These are phyloP conservation scores for Microtus richardsoni DNA, from an alignment of 2,113 vertebrate species.

Conservation along the genomic window DNA sequence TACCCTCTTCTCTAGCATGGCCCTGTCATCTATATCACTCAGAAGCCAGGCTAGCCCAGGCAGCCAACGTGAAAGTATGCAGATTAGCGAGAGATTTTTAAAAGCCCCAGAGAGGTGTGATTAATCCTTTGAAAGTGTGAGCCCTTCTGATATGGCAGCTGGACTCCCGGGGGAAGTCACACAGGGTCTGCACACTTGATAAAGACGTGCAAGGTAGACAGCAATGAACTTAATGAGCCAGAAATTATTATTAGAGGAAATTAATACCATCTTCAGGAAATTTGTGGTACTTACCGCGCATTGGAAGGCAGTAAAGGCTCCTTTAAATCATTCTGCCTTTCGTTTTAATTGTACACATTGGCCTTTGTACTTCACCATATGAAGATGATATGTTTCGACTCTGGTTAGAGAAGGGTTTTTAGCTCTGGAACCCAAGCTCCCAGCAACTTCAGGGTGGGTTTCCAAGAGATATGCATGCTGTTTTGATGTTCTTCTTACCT, in stretches of 20 bases:
- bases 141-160: conserved; percentile 67
- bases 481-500: neutral
- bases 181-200: conserved; percentile 57
- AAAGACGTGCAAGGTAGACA: conserved; percentile 68
- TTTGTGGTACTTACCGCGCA: conserved; percentile 65
- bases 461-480: neutral
- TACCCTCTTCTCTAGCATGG: fast-evolving
- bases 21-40: neutral
- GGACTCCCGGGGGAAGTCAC: conserved; percentile 76
- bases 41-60: conserved; percentile 48
- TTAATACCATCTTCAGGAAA: conserved; percentile 83
- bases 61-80: conserved; percentile 39
- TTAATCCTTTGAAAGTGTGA: conserved; percentile 80
- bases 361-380: conserved; percentile 66
- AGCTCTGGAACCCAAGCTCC: fast-evolving
- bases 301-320: conserved; percentile 57
- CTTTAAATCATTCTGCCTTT: conserved; percentile 66
- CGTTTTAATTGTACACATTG: conserved; percentile 74
- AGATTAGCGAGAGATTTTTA: conserved; percentile 58
- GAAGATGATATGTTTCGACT: conserved; percentile 61
- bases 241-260: conserved; percentile 81
- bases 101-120: conserved; percentile 69
- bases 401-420: conserved; percentile 59
- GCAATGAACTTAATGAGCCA: conserved; percentile 77
- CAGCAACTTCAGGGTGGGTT: neutral